Evolutionary conservation across 2,113 vertebrate species (phyloP).

Genomic region (Lasiurus cinereus): DNA sequence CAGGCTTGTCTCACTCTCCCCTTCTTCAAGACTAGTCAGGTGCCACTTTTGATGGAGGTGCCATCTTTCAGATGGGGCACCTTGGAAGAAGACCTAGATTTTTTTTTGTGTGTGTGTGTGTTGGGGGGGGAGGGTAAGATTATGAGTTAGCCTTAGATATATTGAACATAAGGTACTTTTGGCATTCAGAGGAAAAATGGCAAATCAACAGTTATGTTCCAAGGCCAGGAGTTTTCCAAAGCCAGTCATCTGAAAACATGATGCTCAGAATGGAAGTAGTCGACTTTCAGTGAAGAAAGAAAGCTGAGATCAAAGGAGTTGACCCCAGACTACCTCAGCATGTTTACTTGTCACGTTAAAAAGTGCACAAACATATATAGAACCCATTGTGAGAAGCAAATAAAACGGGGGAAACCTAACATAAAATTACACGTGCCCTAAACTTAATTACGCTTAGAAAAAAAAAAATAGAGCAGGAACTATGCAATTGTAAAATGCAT

Average conservation of each 20-base stretch:
- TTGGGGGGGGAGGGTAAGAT: background rate
- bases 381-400: constrained; percentile 50
- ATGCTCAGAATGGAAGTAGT: background rate
- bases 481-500: background rate
- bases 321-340: background rate
- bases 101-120: too few species aligned
- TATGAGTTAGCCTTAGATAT: constrained; percentile 1
- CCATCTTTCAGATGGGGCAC: background rate
- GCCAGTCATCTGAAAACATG: background rate
- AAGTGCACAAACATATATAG: background rate
- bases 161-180: constrained; percentile 3
- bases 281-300: constrained; percentile 39
- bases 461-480: background rate
- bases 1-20: background rate
- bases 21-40: background rate
- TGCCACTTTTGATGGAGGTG: background rate
- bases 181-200: background rate
- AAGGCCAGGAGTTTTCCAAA: constrained; percentile 34
- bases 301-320: constrained; percentile 40
- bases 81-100: background rate
- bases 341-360: background rate
- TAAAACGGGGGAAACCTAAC: constrained; percentile 38
- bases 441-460: background rate
- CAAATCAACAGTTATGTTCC: background rate
- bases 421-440: constrained; percentile 43